Evolutionary conservation across 2,888 invertebrate species (phyloP).

Genomic region (Neoscelio sp.): DNA sequence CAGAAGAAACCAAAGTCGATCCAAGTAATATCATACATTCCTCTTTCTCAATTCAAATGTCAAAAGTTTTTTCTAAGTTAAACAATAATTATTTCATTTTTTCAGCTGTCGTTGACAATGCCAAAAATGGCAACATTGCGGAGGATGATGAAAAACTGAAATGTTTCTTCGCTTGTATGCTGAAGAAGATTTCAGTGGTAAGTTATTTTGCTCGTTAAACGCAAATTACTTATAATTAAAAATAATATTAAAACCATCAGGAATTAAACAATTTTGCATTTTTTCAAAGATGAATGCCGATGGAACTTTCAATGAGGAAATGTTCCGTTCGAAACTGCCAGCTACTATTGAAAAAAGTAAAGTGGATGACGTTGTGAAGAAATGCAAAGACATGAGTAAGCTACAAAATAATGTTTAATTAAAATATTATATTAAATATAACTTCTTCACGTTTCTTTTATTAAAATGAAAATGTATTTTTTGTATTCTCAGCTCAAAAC

Average conservation of each 20-base stretch:
- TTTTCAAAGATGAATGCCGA: constrained; percentile 43
- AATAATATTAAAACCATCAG: no score
- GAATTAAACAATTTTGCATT: neutral
- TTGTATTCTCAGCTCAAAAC: no score
- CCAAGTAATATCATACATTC: constrained; percentile 63
- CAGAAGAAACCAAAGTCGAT: constrained; percentile 73
- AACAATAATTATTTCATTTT: constrained; percentile 2
- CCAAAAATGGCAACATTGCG: constrained; percentile 61
- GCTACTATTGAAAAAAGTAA: constrained; percentile 18
- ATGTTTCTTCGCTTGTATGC: constrained; percentile 75
- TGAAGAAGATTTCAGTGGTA: constrained; percentile 76
- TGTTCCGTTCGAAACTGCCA: constrained; percentile 25
- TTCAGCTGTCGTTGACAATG: constrained; percentile 71
- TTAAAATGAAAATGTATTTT: no score
- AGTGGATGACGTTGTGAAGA: constrained; percentile 11
- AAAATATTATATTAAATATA: no score
- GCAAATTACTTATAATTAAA: no score
- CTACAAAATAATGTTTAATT: no score
- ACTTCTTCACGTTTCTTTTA: no score
- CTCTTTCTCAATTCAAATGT: constrained; percentile 19
- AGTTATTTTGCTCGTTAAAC: no score
- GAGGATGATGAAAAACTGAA: constrained; percentile 70
- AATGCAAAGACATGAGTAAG: constrained; percentile 43
- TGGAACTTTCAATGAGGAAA: constrained; percentile 32
- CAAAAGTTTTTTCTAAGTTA: constrained; percentile 4